Percentiles rank a stretch among this genome's conserved stretches.
Evolutionary conservation across 1,140 invertebrate genomes (phyloP).

Genomic region (Bombus huntii): DNA sequence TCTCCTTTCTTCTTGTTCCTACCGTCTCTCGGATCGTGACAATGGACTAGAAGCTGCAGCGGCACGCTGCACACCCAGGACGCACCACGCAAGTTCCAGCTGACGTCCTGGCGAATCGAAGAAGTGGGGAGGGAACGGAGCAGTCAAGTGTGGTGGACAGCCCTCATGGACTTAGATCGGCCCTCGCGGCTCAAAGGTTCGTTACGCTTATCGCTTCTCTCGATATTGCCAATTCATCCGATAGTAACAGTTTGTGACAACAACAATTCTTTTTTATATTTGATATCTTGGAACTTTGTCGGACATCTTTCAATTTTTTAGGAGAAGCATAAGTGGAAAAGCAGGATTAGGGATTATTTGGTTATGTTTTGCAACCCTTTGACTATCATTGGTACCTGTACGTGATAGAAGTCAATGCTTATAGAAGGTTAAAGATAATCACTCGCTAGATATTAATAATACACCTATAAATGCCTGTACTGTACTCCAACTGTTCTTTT

Average conservation of each 20-base stretch:
- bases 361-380: neutral
- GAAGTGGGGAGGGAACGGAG: conserved; percentile 50
- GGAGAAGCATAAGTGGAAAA: neutral
- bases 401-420: neutral
- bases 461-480: neutral
- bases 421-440: neutral
- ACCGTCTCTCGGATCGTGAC: conserved; percentile 48
- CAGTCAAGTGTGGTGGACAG: conserved; percentile 7
- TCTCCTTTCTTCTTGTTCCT: neutral
- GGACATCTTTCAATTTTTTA: neutral
- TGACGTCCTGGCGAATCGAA: conserved; percentile 63
- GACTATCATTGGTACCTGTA: neutral
- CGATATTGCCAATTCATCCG: neutral
- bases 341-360: neutral
- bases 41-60: conserved; percentile 63
- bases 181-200: neutral
- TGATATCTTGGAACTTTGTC: neutral
- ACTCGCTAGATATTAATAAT: neutral
- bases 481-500: neutral
- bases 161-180: conserved; percentile 31
- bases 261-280: neutral
- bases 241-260: neutral
- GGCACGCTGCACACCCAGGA: conserved; percentile 62
- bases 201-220: neutral
- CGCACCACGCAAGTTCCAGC: conserved; percentile 67